A percentile compares a stretch with the other conserved stretches of the same genome.
Conservation (phyloP, 2,888 invertebrate species). For the Lasius fuliginosus region DNA sequence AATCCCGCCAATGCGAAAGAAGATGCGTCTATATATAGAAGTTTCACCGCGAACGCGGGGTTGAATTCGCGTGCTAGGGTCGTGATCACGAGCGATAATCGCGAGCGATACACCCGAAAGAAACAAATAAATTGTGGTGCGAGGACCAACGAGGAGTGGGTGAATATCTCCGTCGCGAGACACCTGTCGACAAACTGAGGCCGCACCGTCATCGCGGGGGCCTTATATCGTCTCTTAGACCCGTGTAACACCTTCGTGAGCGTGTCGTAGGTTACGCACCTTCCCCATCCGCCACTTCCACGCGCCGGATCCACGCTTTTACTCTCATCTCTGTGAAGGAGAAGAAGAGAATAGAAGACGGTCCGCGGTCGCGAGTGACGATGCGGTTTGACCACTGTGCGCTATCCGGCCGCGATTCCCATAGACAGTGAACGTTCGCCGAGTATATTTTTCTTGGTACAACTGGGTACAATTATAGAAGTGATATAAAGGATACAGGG, state of each 20-base stretch:
- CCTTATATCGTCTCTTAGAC: conserved; percentile 77
- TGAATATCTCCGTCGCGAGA: conserved; percentile 48
- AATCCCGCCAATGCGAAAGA: neutral
- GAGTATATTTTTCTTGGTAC: neutral
- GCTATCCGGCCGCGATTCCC: neutral
- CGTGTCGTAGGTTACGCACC: conserved; percentile 38
- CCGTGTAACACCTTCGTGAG: conserved; percentile 65
- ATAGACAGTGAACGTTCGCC: neutral
- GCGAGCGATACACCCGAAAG: neutral
- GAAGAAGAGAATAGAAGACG: neutral
- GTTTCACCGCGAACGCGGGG: neutral
- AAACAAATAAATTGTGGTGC: neutral
- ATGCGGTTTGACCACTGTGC: neutral
- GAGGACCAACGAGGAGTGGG: neutral
- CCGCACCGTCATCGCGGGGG: conserved; percentile 65
- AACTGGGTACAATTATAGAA: neutral
- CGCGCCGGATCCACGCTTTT: neutral
- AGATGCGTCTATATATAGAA: neutral
- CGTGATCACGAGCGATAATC: neutral
- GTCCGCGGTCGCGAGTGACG: neutral
- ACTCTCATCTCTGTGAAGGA: neutral
- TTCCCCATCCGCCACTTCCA: conserved; percentile 45
- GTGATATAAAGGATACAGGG: neutral
- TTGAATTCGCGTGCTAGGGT: neutral
- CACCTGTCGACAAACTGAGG: conserved; percentile 73